Base-by-base conservation (phyloP, 2,113 vertebrate species). In the Pseudopipra pipra region DNA sequence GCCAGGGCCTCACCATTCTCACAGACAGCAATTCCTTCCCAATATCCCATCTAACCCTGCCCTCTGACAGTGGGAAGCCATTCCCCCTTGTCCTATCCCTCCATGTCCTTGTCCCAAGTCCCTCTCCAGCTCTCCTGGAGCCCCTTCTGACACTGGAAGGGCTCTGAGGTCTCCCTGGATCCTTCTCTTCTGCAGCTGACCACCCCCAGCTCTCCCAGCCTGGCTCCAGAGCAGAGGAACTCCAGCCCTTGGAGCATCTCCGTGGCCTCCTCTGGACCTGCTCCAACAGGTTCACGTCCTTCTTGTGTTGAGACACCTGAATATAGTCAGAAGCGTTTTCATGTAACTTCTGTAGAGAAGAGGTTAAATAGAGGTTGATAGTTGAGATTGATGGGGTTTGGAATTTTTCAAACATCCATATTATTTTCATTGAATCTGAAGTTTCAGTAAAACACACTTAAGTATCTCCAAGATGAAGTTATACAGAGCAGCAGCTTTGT, bases 11-110 rank as follows among this genome's bases (percentile, higher is more conserved):
- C 0, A 4, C 46, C 54, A 61, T n/a, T 46, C 39, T 82, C 70
- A 0, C 54, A 68, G 3, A 0, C 46, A 75, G 3, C 0, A 61
- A 54, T 89, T 68, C 46, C 87, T 75, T 4, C 30, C 71, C 71
- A 46, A 39, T 0, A 30, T 24, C 39, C 78, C 70, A 68, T 0
- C 62, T 4, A 0, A 0, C 2, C n/a, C 46, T 89, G 39, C n/a
- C 61, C 70, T 68, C 54, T 61, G 87, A 20, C n/a, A 5, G 0
- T 61, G 54, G 39, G 4, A 49, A 88, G 46, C 78, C 77, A 61
- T 54, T 52, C 30, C 0, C 44, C 0, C 44, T 41, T 0, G 4
- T 79, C 0, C 44, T 74, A 68, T n/a, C 61, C 2, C 3, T 37
- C 9, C 61, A 54, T 1, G 39, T 13, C 47, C 59, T n/a, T 78